Conservation (phyloP, 2,888 invertebrate species). For the Brenthis ino region DNA sequence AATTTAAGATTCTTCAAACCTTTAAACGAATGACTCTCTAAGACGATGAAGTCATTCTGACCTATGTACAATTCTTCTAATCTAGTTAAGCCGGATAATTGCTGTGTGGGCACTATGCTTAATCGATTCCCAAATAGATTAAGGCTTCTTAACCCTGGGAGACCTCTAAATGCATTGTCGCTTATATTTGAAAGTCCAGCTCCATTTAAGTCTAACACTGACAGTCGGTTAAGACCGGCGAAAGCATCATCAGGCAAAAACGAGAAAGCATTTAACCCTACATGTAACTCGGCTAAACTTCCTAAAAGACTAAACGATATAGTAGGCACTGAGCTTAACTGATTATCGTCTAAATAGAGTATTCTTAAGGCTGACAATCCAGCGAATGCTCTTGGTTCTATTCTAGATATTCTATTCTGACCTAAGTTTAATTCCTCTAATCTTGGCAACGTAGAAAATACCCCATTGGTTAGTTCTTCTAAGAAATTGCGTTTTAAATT, state of each 20-base stretch:
- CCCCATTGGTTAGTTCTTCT: slow-evolving; percentile 88
- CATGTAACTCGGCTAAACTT: slow-evolving; percentile 91
- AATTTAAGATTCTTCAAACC: slow-evolving; percentile 89
- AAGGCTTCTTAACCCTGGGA: slow-evolving; percentile 88
- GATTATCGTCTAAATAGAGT: slow-evolving; percentile 92
- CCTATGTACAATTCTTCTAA: slow-evolving; percentile 91
- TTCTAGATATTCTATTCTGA: slow-evolving; percentile 90
- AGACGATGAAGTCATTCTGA: slow-evolving; percentile 88
- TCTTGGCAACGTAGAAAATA: slow-evolving; percentile 88
- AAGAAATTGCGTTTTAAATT: slow-evolving; percentile 91
- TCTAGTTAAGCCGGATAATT: slow-evolving; percentile 86
- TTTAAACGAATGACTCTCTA: slow-evolving; percentile 88
- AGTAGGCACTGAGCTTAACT: slow-evolving; percentile 89
- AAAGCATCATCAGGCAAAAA: slow-evolving; percentile 90
- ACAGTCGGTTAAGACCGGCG: slow-evolving; percentile 87
- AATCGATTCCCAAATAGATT: slow-evolving; percentile 92
- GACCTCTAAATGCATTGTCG: slow-evolving; percentile 88
- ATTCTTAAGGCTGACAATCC: slow-evolving; percentile 89
- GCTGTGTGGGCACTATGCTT: slow-evolving; percentile 87
- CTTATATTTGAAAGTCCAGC: slow-evolving; percentile 91
- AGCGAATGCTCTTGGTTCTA: slow-evolving; percentile 89
- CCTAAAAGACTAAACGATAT: slow-evolving; percentile 87
- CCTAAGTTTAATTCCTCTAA: slow-evolving; percentile 93
- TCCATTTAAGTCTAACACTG: slow-evolving; percentile 90
- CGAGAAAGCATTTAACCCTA: slow-evolving; percentile 92